Evolutionary conservation across 2,888 invertebrate species (phyloP), one percentile per base, ranked within the genome.

Genomic region (Galeruca laticollis): DNA sequence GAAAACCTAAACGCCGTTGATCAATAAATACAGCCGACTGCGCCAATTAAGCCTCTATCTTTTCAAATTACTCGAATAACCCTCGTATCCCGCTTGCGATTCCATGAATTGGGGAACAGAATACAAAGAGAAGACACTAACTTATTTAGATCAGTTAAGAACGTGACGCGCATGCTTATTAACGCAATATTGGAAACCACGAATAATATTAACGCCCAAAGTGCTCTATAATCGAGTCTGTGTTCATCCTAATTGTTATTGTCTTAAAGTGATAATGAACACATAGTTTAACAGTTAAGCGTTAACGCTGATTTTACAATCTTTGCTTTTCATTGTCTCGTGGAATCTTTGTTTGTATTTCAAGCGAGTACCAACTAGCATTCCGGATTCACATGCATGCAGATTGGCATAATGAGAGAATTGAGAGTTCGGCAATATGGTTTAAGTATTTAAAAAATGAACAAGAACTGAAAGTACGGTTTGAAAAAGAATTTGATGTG

Each of bases 141-240:
- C 80, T 78, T 77, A 76, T 80, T 80, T 80, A 80, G 78, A 79
- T 79, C 78, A 80, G 77, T 68, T 59, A 77, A 77, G 74, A 75
- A 75, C 80, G 80, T 80, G 81, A 81, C 76, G 80, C 77, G 82
- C 79, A 82, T 81, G 80, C 80, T 81, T 82, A 82, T 82, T 82
- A 73, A 75, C 57, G 70, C 73, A 75, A 76, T 82, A 82, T 83
- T 80, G 82, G 82, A 81, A 81, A 81, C 82, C 82, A 77, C 81
- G 82, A 83, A 83, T 83, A 82, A 79, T 82, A 83, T 84, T 83
- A 83, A 81, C 82, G 80, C 81, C 79, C 80, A 78, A 82, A 83
- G 81, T 81, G 82, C 80, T 81, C 77, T 80, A 81, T 81, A 81
- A 79, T 82, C 80, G 78, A 78, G 79, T 78, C 79, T 77, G 77